phyloP scores from a whole-genome alignment of 2,113 vertebrate species.

The Benitochromis conjunctus region DNA sequence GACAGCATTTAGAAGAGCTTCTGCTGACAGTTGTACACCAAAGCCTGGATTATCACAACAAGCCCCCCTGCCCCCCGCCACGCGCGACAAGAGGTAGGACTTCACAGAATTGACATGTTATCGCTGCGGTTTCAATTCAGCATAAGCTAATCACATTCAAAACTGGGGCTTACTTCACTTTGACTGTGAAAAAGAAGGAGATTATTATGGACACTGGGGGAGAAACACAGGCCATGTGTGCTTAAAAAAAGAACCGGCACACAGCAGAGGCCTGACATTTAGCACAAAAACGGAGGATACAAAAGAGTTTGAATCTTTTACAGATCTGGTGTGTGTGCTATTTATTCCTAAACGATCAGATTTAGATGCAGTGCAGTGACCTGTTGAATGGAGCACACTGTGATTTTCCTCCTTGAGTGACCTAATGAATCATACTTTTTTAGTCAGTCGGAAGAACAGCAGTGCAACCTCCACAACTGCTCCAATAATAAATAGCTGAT shows the following conservation, averaged over 20 bases:
- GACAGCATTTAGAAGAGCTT: slow-evolving; percentile 31
- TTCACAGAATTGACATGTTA: slow-evolving; percentile 2
- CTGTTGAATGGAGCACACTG: background rate
- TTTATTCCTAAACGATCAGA: background rate
- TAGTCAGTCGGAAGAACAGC: background rate
- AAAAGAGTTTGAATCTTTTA: background rate
- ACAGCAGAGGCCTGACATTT: background rate
- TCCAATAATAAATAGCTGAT: background rate
- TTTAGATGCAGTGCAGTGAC: background rate
- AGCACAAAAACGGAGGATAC: background rate
- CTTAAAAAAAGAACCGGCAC: background rate
- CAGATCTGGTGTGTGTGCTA: background rate
- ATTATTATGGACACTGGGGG: background rate
- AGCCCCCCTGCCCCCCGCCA: background rate
- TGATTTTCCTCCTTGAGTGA: background rate
- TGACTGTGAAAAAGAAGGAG: slow-evolving; percentile 5
- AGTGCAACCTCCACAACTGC: background rate
- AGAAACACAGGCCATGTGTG: background rate
- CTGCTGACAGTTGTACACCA: slow-evolving; percentile 54
- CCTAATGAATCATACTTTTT: background rate
- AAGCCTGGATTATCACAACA: slow-evolving; percentile 56
- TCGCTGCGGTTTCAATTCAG: background rate
- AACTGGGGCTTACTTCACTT: background rate
- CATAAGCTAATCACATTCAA: background rate
- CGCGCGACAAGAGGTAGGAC: slow-evolving; percentile 49